These are phyloP conservation scores for Patagioenas fasciata DNA, from an alignment of 2,113 vertebrate genomes.

Conservation along the genomic window DNA sequence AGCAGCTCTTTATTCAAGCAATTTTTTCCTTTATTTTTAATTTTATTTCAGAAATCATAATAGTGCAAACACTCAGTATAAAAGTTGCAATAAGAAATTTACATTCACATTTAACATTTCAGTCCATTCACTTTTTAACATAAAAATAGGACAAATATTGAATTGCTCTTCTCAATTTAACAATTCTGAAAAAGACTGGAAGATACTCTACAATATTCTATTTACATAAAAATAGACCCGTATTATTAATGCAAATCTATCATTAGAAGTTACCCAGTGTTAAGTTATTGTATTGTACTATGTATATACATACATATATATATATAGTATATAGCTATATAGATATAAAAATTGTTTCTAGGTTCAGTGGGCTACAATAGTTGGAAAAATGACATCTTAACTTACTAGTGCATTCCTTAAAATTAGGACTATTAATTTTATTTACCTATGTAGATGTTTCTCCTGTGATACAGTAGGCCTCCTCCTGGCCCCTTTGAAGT, in stretches of 20 bases:
- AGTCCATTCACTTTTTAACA: slow-evolving; percentile 84
- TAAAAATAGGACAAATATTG: slow-evolving; percentile 89
- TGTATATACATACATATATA: slow-evolving; percentile 26
- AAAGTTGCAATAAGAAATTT: slow-evolving; percentile 90
- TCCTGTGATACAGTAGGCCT: neutral
- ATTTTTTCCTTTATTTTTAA: slow-evolving; percentile 76
- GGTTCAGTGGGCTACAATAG: neutral
- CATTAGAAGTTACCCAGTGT: slow-evolving; percentile 78
- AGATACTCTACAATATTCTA: slow-evolving; percentile 83
- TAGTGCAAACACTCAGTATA: slow-evolving; percentile 95
- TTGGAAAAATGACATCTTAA: slow-evolving; percentile 26
- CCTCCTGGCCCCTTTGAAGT: neutral
- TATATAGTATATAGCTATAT: neutral
- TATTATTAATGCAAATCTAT: slow-evolving; percentile 86
- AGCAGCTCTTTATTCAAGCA: slow-evolving; percentile 71
- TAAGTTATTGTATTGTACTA: slow-evolving; percentile 56
- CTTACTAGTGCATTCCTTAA: neutral
- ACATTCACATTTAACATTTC: slow-evolving; percentile 90
- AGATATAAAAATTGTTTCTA: slow-evolving; percentile 8
- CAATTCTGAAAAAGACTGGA: slow-evolving; percentile 81
- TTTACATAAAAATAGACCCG: slow-evolving; percentile 88
- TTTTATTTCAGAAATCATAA: slow-evolving; percentile 78
- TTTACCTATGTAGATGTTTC: neutral
- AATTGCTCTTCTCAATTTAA: slow-evolving; percentile 76
- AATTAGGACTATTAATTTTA: neutral